A percentile compares a stretch with the other conserved stretches of the same genome.
phyloP scores from a whole-genome alignment of 2,888 invertebrate species.

The Liposcelis brunnea region DNA sequence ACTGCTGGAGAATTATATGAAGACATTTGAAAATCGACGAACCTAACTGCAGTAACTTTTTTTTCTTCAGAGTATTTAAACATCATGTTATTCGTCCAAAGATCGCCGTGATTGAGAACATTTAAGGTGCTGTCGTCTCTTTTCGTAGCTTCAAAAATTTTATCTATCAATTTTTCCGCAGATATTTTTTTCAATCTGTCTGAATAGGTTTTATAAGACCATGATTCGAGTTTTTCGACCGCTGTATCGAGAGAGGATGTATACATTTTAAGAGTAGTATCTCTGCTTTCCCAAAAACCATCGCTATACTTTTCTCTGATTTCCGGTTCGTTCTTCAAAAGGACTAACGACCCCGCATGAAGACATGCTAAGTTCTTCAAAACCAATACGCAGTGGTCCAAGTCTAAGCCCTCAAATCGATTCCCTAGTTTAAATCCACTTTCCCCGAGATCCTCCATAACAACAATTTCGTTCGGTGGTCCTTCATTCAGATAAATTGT shows the following conservation, averaged over 20 bases:
- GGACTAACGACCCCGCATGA: background rate
- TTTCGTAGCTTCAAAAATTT: background rate
- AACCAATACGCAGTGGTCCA: background rate
- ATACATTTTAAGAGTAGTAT: background rate
- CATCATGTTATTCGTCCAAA: conserved; percentile 3
- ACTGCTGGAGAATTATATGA: background rate
- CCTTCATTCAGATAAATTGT: no score
- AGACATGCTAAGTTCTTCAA: background rate
- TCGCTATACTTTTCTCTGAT: background rate
- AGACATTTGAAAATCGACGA: conserved; percentile 4
- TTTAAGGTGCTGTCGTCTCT: background rate
- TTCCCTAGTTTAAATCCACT: background rate
- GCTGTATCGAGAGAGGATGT: background rate
- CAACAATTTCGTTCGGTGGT: background rate
- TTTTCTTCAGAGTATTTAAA: background rate
- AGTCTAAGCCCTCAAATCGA: background rate
- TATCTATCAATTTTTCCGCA: background rate
- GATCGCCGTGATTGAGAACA: conserved; percentile 4
- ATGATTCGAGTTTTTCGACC: background rate
- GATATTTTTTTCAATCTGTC: no score
- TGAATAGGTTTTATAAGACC: background rate
- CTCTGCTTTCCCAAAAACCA: background rate
- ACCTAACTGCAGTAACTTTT: background rate
- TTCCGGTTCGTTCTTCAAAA: background rate
- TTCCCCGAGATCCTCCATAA: conserved; percentile 1